Evolutionary conservation across 1,140 invertebrate species (phyloP).

Genomic region (Drosophila oshimai): DNA sequence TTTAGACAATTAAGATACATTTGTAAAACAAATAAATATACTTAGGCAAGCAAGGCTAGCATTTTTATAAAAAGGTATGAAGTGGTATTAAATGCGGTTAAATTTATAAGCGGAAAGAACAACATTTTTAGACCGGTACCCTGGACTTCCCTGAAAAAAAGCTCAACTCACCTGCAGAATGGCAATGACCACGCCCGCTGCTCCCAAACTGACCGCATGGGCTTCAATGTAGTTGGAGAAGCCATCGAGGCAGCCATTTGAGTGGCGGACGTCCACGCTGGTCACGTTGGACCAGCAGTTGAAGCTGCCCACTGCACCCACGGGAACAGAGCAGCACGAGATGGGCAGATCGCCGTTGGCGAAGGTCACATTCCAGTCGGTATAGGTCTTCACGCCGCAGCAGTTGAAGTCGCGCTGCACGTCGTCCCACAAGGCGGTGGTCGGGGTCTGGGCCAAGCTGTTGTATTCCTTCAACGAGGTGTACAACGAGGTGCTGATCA

Average conservation of each 20-base stretch:
- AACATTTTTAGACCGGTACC: too few species aligned
- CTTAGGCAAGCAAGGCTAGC: too few species aligned
- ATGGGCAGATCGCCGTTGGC: constrained; percentile 83
- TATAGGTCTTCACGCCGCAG: constrained; percentile 86
- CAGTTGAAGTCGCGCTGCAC: constrained; percentile 88
- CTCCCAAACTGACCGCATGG: constrained; percentile 89
- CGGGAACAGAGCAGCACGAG: constrained; percentile 85
- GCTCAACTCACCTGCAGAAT: constrained; percentile 86
- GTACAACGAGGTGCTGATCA: constrained; percentile 84
- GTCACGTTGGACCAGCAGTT: constrained; percentile 76
- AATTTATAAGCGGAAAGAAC: too few species aligned
- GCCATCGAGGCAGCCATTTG: constrained; percentile 84
- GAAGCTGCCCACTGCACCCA: constrained; percentile 82
- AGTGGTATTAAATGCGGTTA: too few species aligned
- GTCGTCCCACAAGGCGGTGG: constrained; percentile 85
- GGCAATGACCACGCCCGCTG: constrained; percentile 89
- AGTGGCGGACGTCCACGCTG: constrained; percentile 9
- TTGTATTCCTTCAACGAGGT: constrained; percentile 84
- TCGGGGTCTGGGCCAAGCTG: constrained; percentile 69
- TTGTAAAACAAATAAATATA: too few species aligned
- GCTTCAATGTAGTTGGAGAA: constrained; percentile 86
- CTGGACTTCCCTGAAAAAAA: too few species aligned
- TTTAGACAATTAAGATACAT: too few species aligned
- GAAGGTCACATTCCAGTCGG: constrained; percentile 85
- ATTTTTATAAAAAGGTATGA: too few species aligned